A percentile compares a stretch with the other conserved stretches of the same genome.
Evolutionary conservation across 2,113 vertebrate species (phyloP).

Genomic region (Leptocoma aspasia): DNA sequence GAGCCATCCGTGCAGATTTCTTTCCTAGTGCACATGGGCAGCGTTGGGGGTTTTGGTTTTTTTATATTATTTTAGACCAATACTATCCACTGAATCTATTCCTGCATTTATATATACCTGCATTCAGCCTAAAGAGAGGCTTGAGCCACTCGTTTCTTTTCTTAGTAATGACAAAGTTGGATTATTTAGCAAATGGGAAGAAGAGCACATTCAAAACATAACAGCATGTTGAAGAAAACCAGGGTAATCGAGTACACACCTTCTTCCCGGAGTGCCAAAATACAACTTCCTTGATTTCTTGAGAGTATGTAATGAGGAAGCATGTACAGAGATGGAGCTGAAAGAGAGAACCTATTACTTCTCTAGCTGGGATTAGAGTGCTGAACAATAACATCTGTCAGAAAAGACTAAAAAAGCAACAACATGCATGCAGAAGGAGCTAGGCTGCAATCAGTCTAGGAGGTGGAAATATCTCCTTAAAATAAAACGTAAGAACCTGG

Average conservation of each 20-base stretch:
- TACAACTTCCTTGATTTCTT: background rate
- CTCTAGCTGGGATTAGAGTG: background rate
- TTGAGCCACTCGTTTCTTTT: background rate
- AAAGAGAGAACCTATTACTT: background rate
- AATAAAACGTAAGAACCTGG: background rate
- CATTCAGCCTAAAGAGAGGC: background rate
- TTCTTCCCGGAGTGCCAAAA: background rate
- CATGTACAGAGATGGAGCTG: background rate
- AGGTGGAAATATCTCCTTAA: background rate
- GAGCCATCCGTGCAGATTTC: background rate
- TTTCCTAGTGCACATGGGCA: background rate
- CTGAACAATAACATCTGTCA: background rate
- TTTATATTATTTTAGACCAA: background rate
- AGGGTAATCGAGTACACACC: background rate
- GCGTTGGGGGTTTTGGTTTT: too few species aligned
- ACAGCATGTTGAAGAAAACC: background rate
- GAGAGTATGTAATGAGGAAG: background rate
- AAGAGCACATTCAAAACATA: background rate
- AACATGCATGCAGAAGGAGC: background rate
- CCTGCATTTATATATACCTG: background rate
- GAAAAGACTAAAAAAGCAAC: background rate
- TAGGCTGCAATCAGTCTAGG: background rate
- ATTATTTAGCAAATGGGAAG: background rate
- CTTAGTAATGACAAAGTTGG: background rate
- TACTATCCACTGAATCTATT: background rate